Evolutionary conservation across 2,888 invertebrate genomes (phyloP), one percentile per base, ranked within the genome.

Genomic region (Drosophila algonquin): DNA sequence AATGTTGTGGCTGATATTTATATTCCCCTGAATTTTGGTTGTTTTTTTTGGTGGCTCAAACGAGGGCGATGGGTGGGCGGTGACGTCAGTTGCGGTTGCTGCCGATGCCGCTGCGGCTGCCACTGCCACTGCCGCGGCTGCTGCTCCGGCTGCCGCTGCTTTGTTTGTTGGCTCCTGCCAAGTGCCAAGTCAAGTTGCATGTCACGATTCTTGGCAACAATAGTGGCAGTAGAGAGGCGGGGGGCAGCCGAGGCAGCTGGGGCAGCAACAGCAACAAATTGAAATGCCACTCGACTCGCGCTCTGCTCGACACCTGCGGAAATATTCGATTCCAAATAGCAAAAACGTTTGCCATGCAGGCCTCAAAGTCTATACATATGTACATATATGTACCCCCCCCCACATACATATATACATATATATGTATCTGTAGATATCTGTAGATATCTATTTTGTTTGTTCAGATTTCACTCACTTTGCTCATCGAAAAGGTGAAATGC

Each of bases 171-270:
- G 71, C 67, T 77, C 53, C 70, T 75, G 78, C 71, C 75, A 75
- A 83, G 80, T 76, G 80, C 70, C 83, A 77, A 84, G 85, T 81
- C 87, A 73, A 87, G 85, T 82, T 85, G 77, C 86, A 85, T 81
- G 84, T 85, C 84, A 85, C 89, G 84, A 87, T 85, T 85, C 86
- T 69, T 77, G 63, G 76, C 79, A 76, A 68, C 77, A 75, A 64
- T 77, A 63, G 50, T 44, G 73, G 64, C 62, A 55, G 46, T 56
- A 56, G 5, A 6, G 40, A 14, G 14, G 40, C 1, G 21, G 21
- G 21, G 21, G 62, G 27, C 30, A 58, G 50, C 47, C 14, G 14
- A 21, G 62, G 27, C 30, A 58, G 50, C 47, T 40, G 40, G 40
- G 40, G 40, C 40, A 40, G 67, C 56, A 63, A 51, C 73, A 87